phyloP scores from a whole-genome alignment of 2,888 invertebrate species.

The Cheilosia urbana region DNA sequence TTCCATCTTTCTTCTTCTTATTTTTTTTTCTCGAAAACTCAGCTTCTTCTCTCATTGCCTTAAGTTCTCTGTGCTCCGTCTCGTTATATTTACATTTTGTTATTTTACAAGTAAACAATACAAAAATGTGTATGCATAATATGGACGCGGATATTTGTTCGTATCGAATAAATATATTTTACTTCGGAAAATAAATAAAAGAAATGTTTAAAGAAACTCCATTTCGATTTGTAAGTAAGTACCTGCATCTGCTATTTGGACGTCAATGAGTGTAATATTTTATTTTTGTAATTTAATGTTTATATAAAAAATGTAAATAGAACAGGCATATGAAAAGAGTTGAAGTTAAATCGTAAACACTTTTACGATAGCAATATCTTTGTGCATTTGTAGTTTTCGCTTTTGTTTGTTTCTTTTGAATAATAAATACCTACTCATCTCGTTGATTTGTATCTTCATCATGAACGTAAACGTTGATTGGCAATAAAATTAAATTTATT shows the following conservation, averaged over 20 bases:
- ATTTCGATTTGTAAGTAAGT: constrained; percentile 17
- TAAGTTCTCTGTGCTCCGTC: constrained; percentile 45
- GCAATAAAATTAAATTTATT: constrained; percentile 27
- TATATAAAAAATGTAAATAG: constrained; percentile 28
- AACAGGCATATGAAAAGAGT: constrained; percentile 5
- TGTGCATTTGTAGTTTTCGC: constrained; percentile 16
- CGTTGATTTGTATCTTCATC: constrained; percentile 10
- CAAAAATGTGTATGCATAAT: constrained; percentile 48
- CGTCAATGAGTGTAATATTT: constrained; percentile 22
- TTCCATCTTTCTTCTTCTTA: constrained; percentile 24
- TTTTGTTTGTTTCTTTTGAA: neutral
- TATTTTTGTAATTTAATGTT: constrained; percentile 27
- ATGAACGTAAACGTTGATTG: constrained; percentile 29
- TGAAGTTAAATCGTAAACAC: constrained; percentile 25
- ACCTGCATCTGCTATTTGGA: constrained; percentile 16
- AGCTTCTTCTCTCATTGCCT: constrained; percentile 42
- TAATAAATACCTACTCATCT: constrained; percentile 1
- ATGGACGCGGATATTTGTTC: constrained; percentile 60
- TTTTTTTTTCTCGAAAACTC: constrained; percentile 19
- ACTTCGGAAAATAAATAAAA: constrained; percentile 58
- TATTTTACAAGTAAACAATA: constrained; percentile 64
- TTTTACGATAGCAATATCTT: constrained; percentile 23
- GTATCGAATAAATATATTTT: constrained; percentile 51
- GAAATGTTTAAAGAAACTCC: constrained; percentile 51
- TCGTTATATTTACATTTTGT: constrained; percentile 61